Percentiles rank a stretch among this genome's conserved stretches.
phyloP scores from a whole-genome alignment of 2,113 vertebrate species.

The Ahaetulla prasina region DNA sequence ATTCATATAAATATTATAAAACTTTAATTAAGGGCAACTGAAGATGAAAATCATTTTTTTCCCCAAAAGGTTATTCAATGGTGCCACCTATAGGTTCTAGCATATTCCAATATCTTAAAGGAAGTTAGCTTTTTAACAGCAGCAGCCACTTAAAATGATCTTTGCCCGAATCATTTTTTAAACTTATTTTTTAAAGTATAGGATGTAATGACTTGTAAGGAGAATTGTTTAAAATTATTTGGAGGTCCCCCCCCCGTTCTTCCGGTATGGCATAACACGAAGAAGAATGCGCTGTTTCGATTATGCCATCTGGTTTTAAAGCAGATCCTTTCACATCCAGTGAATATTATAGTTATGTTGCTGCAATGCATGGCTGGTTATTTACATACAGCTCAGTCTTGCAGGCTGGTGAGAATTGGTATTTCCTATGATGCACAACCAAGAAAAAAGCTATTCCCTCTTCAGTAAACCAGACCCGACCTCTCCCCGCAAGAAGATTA shows the following conservation, averaged over 20 bases:
- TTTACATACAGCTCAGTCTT: background rate
- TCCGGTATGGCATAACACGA: background rate
- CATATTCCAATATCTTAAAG: constrained; percentile 19
- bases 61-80: constrained; percentile 64
- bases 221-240: background rate
- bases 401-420: background rate
- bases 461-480: background rate
- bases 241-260: no score
- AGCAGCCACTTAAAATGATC: background rate
- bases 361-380: background rate
- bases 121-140: background rate
- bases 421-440: background rate
- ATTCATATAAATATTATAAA: constrained; percentile 52
- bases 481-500: background rate
- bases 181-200: background rate
- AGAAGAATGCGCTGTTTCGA: constrained; percentile 5
- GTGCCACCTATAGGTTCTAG: constrained; percentile 72
- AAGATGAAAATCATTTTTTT: constrained; percentile 10
- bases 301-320: background rate
- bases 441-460: background rate
- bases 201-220: background rate
- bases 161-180: constrained; percentile 20
- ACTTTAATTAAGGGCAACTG: constrained; percentile 60
- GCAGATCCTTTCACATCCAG: background rate
- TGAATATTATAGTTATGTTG: background rate